phyloP scores from a whole-genome alignment of 2,888 invertebrate species.

The Oxyteleia sp. region DNA sequence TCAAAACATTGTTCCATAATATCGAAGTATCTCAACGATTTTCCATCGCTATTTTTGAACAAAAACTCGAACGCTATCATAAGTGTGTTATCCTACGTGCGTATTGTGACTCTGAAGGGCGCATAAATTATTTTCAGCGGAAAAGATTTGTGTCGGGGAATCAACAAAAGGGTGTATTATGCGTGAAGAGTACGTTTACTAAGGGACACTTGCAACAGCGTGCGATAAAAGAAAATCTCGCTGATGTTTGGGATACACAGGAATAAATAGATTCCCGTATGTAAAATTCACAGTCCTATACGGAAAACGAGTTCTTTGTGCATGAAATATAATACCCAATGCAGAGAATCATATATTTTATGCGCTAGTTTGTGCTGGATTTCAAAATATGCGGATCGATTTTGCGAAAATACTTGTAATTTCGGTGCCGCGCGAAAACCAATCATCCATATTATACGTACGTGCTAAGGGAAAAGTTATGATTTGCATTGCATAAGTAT shows the following conservation, averaged over 20 bases:
- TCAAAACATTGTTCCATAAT: neutral
- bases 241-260: slow-evolving; percentile 38
- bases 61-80: neutral
- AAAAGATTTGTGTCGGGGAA: slow-evolving; percentile 42
- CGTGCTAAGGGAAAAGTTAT: too few species aligned
- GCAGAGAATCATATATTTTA: too few species aligned
- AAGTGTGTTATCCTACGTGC: slow-evolving; percentile 13
- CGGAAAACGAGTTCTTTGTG: too few species aligned
- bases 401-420: too few species aligned
- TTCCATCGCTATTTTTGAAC: neutral
- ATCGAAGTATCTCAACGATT: neutral
- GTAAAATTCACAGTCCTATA: too few species aligned
- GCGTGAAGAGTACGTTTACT: slow-evolving; percentile 56
- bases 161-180: slow-evolving; percentile 59
- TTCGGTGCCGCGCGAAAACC: too few species aligned
- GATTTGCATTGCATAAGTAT: too few species aligned
- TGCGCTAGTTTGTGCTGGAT: too few species aligned
- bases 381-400: too few species aligned
- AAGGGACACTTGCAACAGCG: slow-evolving; percentile 51
- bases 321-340: too few species aligned
- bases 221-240: slow-evolving; percentile 57
- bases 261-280: too few species aligned
- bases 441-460: too few species aligned
- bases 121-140: slow-evolving; percentile 47
- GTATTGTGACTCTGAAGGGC: neutral